These are phyloP conservation scores for Silurus aristotelis DNA, from an alignment of 2,797 vertebrate genomes.

Conservation along the genomic window DNA sequence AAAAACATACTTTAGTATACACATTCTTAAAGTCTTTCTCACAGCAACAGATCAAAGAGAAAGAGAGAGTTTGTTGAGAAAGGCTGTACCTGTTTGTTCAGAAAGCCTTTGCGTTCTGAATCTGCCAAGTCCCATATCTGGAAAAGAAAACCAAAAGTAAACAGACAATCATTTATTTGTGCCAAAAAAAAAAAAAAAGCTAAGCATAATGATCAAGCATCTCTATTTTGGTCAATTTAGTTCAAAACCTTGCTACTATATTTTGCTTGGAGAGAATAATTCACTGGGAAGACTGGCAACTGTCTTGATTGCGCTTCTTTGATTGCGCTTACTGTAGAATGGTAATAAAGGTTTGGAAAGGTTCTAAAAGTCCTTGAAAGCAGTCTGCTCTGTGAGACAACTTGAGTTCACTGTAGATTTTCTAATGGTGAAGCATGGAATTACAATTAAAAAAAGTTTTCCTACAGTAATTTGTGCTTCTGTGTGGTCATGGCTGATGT, in stretches of 20 bases:
- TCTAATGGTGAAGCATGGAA: too few relatives aligned
- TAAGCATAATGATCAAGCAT: not conserved
- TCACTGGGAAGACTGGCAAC: not conserved
- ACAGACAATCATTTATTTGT: not conserved
- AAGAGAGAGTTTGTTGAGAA: constrained; percentile 82
- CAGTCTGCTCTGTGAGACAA: too few relatives aligned
- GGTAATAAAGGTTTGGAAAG: too few relatives aligned
- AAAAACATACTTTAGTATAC: constrained; percentile 33
- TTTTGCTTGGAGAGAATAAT: not conserved
- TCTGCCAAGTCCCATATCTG: constrained; percentile 98
- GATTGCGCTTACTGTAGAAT: not conserved
- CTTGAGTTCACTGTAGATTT: too few relatives aligned
- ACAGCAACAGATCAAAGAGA: not conserved
- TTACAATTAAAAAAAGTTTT: too few relatives aligned
- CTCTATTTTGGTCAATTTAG: not conserved
- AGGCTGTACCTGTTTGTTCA: constrained; percentile 86
- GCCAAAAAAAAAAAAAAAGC: not conserved
- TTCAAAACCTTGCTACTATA: not conserved
- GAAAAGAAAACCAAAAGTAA: constrained; percentile 56
- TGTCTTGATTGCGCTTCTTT: not conserved
- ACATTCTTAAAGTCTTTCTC: not conserved
- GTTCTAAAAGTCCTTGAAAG: too few relatives aligned
- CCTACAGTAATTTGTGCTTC: not conserved
- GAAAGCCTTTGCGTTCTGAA: constrained; percentile 89
- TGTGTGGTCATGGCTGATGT: not conserved